Conservation (phyloP, 2,888 invertebrate genomes). For the Dinocampus coccinellae region DNA sequence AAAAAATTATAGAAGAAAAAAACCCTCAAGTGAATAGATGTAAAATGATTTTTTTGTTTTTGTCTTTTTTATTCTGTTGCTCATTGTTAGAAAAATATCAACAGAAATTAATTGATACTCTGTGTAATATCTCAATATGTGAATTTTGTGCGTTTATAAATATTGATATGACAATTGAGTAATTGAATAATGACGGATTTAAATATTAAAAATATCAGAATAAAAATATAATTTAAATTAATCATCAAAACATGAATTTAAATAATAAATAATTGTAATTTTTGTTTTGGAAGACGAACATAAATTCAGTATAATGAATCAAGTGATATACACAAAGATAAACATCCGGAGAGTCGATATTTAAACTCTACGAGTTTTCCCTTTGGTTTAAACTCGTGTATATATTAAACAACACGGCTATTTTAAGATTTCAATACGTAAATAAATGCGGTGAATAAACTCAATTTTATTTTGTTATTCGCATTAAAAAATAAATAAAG, state of each 20-base stretch:
- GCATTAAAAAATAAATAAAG: neutral
- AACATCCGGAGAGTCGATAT: slow-evolving; percentile 67
- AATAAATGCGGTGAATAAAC: slow-evolving; percentile 31
- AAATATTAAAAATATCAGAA: too few relatives aligned
- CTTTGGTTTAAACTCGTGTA: slow-evolving; percentile 25
- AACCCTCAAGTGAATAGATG: neutral
- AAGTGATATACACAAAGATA: slow-evolving; percentile 64
- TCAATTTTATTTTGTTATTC: neutral
- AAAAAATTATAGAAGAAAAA: neutral
- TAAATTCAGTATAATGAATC: slow-evolving; percentile 57
- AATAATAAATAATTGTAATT: slow-evolving; percentile 47
- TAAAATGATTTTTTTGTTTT: neutral
- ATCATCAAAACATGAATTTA: slow-evolving; percentile 25
- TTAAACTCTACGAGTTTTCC: slow-evolving; percentile 60
- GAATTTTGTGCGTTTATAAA: too few relatives aligned
- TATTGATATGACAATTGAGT: too few relatives aligned
- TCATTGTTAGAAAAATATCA: too few relatives aligned
- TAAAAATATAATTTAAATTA: neutral
- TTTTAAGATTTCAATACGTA: slow-evolving; percentile 29
- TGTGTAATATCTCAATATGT: too few relatives aligned
- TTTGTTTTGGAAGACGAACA: neutral
- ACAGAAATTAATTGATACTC: too few relatives aligned
- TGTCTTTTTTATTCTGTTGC: too few relatives aligned
- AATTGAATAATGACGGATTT: too few relatives aligned
- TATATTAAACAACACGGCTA: slow-evolving; percentile 17